Evolutionary conservation across 1,140 invertebrate species (phyloP).

Genomic region (Trachymyrmex septentrionalis): DNA sequence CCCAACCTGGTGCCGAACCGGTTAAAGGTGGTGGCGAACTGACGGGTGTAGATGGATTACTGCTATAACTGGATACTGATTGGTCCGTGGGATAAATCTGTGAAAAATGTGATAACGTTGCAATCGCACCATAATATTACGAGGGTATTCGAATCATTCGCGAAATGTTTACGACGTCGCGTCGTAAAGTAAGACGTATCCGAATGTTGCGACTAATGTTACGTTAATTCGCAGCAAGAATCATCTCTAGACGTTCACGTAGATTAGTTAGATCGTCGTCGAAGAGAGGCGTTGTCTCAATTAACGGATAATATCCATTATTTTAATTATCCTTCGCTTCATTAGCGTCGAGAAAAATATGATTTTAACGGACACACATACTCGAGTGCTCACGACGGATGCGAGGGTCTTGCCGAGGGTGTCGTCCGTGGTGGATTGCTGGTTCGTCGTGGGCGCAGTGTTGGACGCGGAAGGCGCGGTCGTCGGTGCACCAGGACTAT

Average conservation of each 20-base stretch:
- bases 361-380: constrained; percentile 68
- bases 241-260: not conserved
- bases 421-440: constrained; percentile 89
- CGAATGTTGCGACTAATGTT: not conserved
- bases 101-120: constrained; percentile 56
- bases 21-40: constrained; percentile 94
- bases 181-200: not conserved
- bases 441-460: constrained; percentile 86
- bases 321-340: not conserved
- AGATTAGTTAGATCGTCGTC: not conserved
- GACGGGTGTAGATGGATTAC: constrained; percentile 95
- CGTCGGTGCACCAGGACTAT: constrained; percentile 86
- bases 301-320: not conserved
- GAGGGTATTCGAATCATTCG: constrained; percentile 1
- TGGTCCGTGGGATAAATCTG: constrained; percentile 96
- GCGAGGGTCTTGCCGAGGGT: constrained; percentile 93
- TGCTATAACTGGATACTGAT: constrained; percentile 95
- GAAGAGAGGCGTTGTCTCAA: not conserved
- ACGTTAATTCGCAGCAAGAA: not conserved
- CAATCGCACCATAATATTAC: not conserved
- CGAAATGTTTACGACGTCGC: not conserved
- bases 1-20: constrained; percentile 87
- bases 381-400: constrained; percentile 88
- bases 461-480: constrained; percentile 84
- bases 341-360: not conserved